A percentile compares a stretch with the other conserved stretches of the same genome.
These are phyloP conservation scores for Peromyscus californicus DNA, from an alignment of 2,113 vertebrate genomes.

Conservation along the genomic window DNA sequence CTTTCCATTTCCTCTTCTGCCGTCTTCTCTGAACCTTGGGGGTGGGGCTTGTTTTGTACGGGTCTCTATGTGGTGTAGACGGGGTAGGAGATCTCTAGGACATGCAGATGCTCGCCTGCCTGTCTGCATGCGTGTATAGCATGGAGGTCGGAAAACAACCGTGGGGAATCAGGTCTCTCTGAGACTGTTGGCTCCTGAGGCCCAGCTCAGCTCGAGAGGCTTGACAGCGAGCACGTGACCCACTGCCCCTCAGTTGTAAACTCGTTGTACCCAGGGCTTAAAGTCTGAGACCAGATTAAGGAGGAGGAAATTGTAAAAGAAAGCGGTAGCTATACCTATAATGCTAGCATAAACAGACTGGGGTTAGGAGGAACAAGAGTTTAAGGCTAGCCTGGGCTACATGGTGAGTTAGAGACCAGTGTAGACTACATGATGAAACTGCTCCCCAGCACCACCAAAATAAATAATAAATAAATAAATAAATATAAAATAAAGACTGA, in stretches of 20 bases:
- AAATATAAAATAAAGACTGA: not conserved
- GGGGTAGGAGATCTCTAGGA: not conserved
- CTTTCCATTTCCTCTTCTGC: not conserved
- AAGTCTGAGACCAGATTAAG: constrained; percentile 7
- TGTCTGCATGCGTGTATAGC: not conserved
- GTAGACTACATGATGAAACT: not conserved
- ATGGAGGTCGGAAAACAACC: not conserved
- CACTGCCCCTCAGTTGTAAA: not conserved
- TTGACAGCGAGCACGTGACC: not conserved
- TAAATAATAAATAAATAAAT: not conserved
- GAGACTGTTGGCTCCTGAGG: not conserved
- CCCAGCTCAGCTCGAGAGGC: not conserved
- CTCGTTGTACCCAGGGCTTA: not conserved
- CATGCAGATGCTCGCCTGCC: not conserved
- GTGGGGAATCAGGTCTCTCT: not conserved
- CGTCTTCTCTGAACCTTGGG: not conserved
- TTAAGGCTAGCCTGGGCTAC: not conserved
- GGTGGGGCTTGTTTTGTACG: not conserved
- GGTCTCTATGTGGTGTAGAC: not conserved
- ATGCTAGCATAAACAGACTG: not conserved
- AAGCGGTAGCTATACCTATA: not conserved
- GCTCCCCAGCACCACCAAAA: too few relatives aligned
- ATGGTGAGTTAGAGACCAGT: not conserved
- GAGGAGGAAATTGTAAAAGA: not conserved
- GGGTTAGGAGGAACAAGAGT: not conserved